Percentiles rank a stretch among this genome's conserved stretches.
Evolutionary conservation across 2,888 invertebrate species (phyloP).

Genomic region (Brachypalpus laphriformis): DNA sequence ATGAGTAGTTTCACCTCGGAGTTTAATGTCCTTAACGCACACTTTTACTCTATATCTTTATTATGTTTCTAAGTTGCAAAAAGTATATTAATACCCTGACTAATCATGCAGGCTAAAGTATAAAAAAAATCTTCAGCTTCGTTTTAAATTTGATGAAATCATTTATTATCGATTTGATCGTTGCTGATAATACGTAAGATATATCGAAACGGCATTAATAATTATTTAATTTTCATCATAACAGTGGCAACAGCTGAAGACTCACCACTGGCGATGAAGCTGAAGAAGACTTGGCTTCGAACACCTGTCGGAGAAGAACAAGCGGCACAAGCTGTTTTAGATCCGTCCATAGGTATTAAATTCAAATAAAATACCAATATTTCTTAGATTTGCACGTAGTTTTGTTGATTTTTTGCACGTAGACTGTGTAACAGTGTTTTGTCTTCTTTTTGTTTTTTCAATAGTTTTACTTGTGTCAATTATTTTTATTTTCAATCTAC

Average conservation of each 20-base stretch:
- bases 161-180: conserved; percentile 38
- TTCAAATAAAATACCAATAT: conserved; percentile 49
- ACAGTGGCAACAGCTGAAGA: conserved; percentile 87
- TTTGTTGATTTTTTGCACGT: conserved; percentile 53
- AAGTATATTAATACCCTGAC: too few relatives aligned
- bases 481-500: background rate
- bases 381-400: conserved; percentile 59
- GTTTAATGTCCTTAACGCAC: too few relatives aligned
- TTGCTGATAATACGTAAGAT: conserved; percentile 20
- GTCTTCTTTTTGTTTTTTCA: conserved; percentile 1
- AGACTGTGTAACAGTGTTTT: conserved; percentile 34
- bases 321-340: conserved; percentile 87
- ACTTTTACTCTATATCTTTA: too few relatives aligned
- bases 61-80: too few relatives aligned
- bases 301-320: conserved; percentile 88
- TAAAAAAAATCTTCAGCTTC: too few relatives aligned
- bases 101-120: too few relatives aligned
- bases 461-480: conserved; percentile 9
- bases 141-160: background rate
- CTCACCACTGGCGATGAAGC: conserved; percentile 88
- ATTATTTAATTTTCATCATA: conserved; percentile 77
- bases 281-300: conserved; percentile 89
- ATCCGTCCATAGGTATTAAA: conserved; percentile 86
- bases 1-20: too few relatives aligned
- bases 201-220: conserved; percentile 41